These are phyloP conservation scores for Agonopterix arenella DNA, from an alignment of 2,888 invertebrate species.

Conservation along the genomic window DNA sequence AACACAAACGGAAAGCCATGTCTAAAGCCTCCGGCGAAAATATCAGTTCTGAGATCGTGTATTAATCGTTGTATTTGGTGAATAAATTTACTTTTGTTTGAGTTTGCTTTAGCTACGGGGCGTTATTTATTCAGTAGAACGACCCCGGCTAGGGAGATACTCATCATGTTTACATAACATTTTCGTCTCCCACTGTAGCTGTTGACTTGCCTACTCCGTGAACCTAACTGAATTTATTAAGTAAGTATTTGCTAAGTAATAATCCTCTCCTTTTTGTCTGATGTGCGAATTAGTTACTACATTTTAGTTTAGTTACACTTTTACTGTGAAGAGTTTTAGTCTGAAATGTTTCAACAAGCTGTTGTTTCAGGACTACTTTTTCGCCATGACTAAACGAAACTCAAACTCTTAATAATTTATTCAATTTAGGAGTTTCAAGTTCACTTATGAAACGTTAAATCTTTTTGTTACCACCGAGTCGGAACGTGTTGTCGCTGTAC, in stretches of 20 bases:
- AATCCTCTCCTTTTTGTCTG: constrained; percentile 4
- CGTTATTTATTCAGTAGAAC: constrained; percentile 70
- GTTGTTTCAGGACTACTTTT: no score
- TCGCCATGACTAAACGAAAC: no score
- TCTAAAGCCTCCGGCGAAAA: constrained; percentile 28
- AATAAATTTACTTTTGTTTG: constrained; percentile 75
- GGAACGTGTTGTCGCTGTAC: no score
- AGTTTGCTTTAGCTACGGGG: constrained; percentile 61
- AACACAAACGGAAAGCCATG: constrained; percentile 6
- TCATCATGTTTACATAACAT: constrained; percentile 66
- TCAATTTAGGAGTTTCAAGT: no score
- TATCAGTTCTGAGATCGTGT: constrained; percentile 66
- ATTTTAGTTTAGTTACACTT: no score
- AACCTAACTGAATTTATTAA: constrained; percentile 54
- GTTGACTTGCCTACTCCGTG: constrained; percentile 49
- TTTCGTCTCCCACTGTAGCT: constrained; percentile 46
- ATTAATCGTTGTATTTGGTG: constrained; percentile 73
- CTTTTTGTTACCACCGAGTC: no score
- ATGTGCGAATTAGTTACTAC: not conserved
- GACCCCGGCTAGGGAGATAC: constrained; percentile 56
- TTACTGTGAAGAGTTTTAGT: no score
- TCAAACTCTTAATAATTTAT: no score
- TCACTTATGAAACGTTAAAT: no score
- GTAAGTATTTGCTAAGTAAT: constrained; percentile 22
- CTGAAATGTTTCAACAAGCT: no score